These are phyloP conservation scores for Macrochelys suwanniensis DNA, from an alignment of 2,797 vertebrate genomes.

Conservation along the genomic window DNA sequence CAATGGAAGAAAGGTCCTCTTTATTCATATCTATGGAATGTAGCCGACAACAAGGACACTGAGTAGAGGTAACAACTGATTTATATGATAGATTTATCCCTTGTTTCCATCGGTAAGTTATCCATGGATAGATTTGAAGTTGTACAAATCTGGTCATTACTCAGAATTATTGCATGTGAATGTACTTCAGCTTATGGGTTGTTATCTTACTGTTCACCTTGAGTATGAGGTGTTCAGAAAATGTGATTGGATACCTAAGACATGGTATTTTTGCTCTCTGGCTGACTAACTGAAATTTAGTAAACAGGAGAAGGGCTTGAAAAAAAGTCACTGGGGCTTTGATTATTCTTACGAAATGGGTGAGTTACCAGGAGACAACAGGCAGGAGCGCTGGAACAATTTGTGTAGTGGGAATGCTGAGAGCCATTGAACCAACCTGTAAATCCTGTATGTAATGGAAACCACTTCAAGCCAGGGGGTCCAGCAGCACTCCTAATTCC, in stretches of 20 bases:
- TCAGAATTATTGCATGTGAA: background rate
- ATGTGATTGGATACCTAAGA: rapidly evolving
- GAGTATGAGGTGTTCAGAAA: background rate
- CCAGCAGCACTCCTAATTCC: too few relatives aligned
- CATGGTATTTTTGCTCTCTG: background rate
- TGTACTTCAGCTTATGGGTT: background rate
- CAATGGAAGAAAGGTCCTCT: background rate
- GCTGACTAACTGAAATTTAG: background rate
- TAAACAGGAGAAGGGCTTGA: background rate
- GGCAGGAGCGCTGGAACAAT: background rate
- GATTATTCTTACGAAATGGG: background rate
- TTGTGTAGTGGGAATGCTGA: too few relatives aligned
- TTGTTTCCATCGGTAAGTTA: background rate
- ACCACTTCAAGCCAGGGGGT: too few relatives aligned
- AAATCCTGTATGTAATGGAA: too few relatives aligned
- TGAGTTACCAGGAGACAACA: background rate
- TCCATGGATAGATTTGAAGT: background rate
- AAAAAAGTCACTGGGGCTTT: background rate
- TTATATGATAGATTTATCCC: background rate
- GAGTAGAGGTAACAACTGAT: rapidly evolving
- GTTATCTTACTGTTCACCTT: background rate
- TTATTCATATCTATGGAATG: background rate
- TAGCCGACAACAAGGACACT: background rate
- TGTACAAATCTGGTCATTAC: background rate
- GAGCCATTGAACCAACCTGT: too few relatives aligned